Percentiles rank a stretch among this genome's conserved stretches.
Evolutionary conservation across 1,140 invertebrate genomes (phyloP).

Genomic region (Colletes gigas): DNA sequence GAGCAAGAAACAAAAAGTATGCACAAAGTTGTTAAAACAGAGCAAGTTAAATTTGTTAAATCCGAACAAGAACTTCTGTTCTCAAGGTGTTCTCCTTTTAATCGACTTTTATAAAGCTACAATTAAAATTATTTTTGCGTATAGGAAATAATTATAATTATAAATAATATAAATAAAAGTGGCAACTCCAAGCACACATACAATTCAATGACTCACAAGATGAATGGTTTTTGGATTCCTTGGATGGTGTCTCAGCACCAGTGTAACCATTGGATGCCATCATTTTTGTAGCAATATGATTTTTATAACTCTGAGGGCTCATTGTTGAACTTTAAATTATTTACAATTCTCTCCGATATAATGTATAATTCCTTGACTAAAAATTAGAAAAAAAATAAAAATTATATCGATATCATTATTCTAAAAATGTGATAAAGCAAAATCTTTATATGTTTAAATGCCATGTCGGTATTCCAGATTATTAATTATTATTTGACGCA

Average conservation of each 20-base stretch:
- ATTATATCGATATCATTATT: neutral
- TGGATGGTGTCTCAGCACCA: constrained; percentile 59
- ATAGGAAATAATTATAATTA: constrained; percentile 45
- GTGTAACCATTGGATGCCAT: constrained; percentile 78
- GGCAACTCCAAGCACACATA: constrained; percentile 79
- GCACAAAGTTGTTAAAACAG: neutral
- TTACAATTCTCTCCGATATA: constrained; percentile 1
- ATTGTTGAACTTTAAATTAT: constrained; percentile 65
- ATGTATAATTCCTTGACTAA: constrained; percentile 1
- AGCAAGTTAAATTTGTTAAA: too few species aligned
- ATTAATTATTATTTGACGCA: neutral
- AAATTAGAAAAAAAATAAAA: constrained; percentile 1
- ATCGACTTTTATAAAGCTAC: neutral
- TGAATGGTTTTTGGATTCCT: constrained; percentile 76
- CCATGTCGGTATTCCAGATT: neutral
- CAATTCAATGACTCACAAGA: constrained; percentile 80
- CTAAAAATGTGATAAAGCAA: neutral
- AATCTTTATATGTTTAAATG: neutral
- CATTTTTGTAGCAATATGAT: constrained; percentile 71
- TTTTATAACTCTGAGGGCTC: constrained; percentile 78
- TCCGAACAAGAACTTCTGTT: too few species aligned
- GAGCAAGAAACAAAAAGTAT: neutral
- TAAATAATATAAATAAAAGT: constrained; percentile 73
- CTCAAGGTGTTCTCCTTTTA: neutral
- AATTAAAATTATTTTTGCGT: neutral